phyloP scores from a whole-genome alignment of 30 jellyfish, hydroid and myxozoan species.

The Rhopilema esculentum region DNA sequence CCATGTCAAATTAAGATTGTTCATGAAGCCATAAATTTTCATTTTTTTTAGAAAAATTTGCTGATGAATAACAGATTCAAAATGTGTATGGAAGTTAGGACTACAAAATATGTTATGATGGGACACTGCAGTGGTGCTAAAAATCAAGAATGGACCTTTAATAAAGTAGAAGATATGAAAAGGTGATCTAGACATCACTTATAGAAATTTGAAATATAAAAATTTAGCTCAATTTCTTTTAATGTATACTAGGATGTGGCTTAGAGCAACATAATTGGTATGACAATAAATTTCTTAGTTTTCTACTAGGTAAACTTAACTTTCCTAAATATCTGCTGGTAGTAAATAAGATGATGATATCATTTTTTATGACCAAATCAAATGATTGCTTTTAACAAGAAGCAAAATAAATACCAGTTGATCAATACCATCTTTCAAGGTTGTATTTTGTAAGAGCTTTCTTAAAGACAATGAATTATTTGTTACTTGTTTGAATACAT shows the following conservation, averaged over 20 bases:
- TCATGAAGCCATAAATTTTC: neutral
- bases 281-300: neutral
- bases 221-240: neutral
- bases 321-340: no score
- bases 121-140: slow-evolving; percentile 84
- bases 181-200: slow-evolving; percentile 29
- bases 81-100: slow-evolving; percentile 80
- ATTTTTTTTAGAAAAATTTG: slow-evolving; percentile 57
- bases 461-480: no score
- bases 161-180: slow-evolving; percentile 91
- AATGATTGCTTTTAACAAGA: no score
- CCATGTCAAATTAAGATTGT: no score
- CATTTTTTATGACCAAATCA: no score
- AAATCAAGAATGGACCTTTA: slow-evolving; percentile 87
- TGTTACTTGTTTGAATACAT: no score
- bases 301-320: neutral
- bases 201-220: neutral
- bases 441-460: no score
- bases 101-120: slow-evolving; percentile 76
- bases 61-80: slow-evolving; percentile 75
- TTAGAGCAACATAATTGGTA: neutral
- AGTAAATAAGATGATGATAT: no score
- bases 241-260: neutral
- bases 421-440: no score
- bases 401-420: no score